phyloP scores from a whole-genome alignment of 2,888 invertebrate species.

The Fissipunctia ypsillon region DNA sequence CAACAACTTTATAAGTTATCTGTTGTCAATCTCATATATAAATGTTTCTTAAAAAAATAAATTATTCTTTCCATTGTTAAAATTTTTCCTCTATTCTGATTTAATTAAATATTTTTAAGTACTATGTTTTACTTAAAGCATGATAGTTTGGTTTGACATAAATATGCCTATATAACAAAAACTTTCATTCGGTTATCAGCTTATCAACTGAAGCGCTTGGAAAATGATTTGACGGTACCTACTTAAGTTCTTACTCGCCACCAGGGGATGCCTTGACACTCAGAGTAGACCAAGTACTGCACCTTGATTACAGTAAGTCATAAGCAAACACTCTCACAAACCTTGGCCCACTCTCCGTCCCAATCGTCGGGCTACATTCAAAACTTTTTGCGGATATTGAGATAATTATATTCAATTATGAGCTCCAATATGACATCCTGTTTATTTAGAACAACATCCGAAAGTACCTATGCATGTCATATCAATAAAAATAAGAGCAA shows the following conservation, averaged over 20 bases:
- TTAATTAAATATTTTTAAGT: too few relatives aligned
- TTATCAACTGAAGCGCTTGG: background rate
- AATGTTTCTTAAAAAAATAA: too few relatives aligned
- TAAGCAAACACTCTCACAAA: background rate
- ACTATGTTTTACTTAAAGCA: background rate
- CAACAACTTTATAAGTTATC: too few relatives aligned
- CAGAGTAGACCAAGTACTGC: background rate
- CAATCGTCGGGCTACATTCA: conserved; percentile 11
- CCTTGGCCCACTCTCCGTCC: conserved; percentile 29
- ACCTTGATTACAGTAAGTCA: background rate
- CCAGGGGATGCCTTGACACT: background rate
- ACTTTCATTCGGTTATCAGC: background rate
- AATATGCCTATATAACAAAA: too few relatives aligned
- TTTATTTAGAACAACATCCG: conserved; percentile 28
- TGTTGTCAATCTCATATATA: too few relatives aligned
- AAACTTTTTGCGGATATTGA: conserved; percentile 30
- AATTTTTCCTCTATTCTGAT: background rate
- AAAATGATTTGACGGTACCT: background rate
- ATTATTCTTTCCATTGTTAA: too few relatives aligned
- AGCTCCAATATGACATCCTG: conserved; percentile 29
- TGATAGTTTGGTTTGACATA: background rate
- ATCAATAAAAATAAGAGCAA: conserved; percentile 9
- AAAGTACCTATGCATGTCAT: conserved; percentile 14
- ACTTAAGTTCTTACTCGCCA: background rate
- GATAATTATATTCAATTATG: conserved; percentile 31